A percentile compares a stretch with the other conserved stretches of the same genome.
Evolutionary conservation across 2,797 vertebrate genomes (phyloP).

Genomic region (Lepus townsendii): DNA sequence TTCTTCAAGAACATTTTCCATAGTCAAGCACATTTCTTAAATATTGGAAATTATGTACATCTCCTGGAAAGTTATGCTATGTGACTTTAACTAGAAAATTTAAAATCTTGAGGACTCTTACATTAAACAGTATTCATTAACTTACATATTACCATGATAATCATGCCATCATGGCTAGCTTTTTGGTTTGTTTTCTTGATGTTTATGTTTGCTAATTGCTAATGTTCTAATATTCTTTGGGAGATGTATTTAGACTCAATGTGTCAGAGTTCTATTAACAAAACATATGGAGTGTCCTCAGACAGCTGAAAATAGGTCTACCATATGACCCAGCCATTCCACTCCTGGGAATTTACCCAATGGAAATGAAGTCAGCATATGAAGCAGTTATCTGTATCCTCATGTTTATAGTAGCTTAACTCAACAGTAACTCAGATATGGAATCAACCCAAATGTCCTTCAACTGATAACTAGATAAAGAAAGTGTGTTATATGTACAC

Average conservation of each 20-base stretch:
- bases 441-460: too few relatives aligned
- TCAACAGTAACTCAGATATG: too few relatives aligned
- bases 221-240: not conserved
- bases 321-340: too few relatives aligned
- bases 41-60: constrained; percentile 3
- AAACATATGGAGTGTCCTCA: too few relatives aligned
- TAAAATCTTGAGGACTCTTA: not conserved
- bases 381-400: too few relatives aligned
- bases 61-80: not conserved
- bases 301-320: too few relatives aligned
- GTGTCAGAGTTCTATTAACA: not conserved
- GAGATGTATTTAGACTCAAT: not conserved
- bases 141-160: not conserved
- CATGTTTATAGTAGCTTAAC: too few relatives aligned
- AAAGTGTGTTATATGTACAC: too few relatives aligned
- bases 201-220: constrained; percentile 12
- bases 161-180: not conserved
- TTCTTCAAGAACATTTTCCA: constrained; percentile 51
- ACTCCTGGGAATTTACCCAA: too few relatives aligned
- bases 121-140: constrained; percentile 30
- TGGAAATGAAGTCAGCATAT: too few relatives aligned
- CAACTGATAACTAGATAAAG: too few relatives aligned
- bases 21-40: constrained; percentile 10
- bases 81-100: constrained; percentile 58
- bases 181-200: constrained; percentile 35